phyloP scores from a whole-genome alignment of 2,888 invertebrate species.

The Drosophila multiciliata region DNA sequence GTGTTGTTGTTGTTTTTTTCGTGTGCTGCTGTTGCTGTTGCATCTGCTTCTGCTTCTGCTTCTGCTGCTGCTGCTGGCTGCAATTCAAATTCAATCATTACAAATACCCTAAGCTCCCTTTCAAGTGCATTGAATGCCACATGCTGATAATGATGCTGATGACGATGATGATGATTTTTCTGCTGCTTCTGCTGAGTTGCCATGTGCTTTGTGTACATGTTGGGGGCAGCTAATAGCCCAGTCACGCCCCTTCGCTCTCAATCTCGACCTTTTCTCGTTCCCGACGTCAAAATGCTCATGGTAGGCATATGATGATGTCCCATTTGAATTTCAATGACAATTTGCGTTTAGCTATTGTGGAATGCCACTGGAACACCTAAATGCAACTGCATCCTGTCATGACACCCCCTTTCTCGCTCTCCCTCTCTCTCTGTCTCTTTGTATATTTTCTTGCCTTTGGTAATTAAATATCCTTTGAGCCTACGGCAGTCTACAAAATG shows the following conservation, averaged over 20 bases:
- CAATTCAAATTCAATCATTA: constrained; percentile 77
- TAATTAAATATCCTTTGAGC: constrained; percentile 56
- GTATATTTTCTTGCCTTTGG: constrained; percentile 36
- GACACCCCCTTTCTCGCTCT: not conserved
- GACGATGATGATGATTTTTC: constrained; percentile 25
- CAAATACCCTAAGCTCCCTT: constrained; percentile 67
- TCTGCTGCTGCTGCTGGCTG: constrained; percentile 28
- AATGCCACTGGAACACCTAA: constrained; percentile 22
- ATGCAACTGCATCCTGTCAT: constrained; percentile 24
- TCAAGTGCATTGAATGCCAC: constrained; percentile 50
- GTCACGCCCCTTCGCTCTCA: constrained; percentile 12
- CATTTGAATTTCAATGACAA: constrained; percentile 29
- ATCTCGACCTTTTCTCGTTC: constrained; percentile 4
- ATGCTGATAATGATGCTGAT: constrained; percentile 13
- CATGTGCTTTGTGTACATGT: constrained; percentile 44
- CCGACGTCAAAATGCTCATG: constrained; percentile 19
- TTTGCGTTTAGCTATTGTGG: constrained; percentile 29
- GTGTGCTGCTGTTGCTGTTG: constrained; percentile 9
- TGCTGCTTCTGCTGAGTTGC: constrained; percentile 28
- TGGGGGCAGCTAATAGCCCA: constrained; percentile 57
- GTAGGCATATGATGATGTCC: constrained; percentile 6
- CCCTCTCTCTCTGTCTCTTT: no score
- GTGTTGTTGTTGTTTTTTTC: constrained; percentile 13
- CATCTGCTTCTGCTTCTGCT: not conserved
- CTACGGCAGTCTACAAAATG: constrained; percentile 25